Percentiles rank a stretch among this genome's conserved stretches.
These are phyloP conservation scores for Cylas formicarius DNA, from an alignment of 1,140 invertebrate species.

Conservation along the genomic window DNA sequence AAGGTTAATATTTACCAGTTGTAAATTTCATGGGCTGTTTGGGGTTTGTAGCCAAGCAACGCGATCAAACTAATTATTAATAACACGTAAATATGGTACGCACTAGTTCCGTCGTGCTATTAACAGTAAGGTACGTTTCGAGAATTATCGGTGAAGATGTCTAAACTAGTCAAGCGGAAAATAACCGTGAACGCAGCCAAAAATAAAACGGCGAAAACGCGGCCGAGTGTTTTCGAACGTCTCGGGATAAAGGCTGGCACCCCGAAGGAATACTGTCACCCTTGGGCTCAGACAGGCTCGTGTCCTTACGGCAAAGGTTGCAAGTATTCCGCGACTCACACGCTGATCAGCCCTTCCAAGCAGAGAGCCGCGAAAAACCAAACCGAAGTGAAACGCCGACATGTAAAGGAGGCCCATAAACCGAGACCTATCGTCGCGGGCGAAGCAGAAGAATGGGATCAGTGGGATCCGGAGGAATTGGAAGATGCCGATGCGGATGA, in stretches of 20 bases:
- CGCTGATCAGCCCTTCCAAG: constrained; percentile 65
- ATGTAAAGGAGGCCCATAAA: constrained; percentile 54
- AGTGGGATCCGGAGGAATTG: constrained; percentile 69
- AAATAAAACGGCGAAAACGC: constrained; percentile 48
- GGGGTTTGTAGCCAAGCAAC: too few species aligned
- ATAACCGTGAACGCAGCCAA: constrained; percentile 65
- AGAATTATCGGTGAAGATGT: constrained; percentile 50
- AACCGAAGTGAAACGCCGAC: constrained; percentile 52
- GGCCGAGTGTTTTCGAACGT: constrained; percentile 72
- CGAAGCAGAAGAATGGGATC: constrained; percentile 62
- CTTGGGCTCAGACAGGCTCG: constrained; percentile 66
- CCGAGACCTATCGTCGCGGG: constrained; percentile 56
- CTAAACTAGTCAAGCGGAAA: constrained; percentile 70
- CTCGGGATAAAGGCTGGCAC: constrained; percentile 61
- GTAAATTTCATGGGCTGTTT: too few species aligned
- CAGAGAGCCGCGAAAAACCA: constrained; percentile 58
- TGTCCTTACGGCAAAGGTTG: constrained; percentile 67
- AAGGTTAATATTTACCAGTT: too few species aligned
- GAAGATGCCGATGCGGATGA: constrained; percentile 78
- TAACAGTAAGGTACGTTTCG: constrained; percentile 3
- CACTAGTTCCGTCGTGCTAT: constrained; percentile 9
- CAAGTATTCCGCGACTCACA: constrained; percentile 66
- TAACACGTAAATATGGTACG: constrained; percentile 17
- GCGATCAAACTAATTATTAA: not conserved
- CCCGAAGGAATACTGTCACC: constrained; percentile 59